Evolutionary conservation across 2,888 invertebrate genomes (phyloP), one percentile per base, ranked within the genome.

Genomic region (Nomada ruficornis): DNA sequence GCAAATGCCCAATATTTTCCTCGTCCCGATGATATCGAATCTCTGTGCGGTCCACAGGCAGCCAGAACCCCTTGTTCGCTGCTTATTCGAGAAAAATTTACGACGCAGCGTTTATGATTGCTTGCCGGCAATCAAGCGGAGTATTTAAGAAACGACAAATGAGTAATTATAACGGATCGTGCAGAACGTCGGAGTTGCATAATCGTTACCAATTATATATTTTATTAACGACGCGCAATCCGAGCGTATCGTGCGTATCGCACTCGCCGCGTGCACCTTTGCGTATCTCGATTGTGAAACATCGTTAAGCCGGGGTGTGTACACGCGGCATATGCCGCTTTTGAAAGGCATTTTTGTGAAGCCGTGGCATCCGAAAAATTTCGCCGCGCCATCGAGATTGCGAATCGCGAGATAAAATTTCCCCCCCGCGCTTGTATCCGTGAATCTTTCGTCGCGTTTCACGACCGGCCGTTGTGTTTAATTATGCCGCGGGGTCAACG

Each of bases 331-430:
- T 42, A 15, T 42, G 15, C 55, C 36, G 67, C 18, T 26, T 57
- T 62, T 20, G 20, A 63, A 29, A 62, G 13, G 26, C 64, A 18
- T 7, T 65, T 71, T 65, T 54, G 70, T 29, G 70, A 36, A 36
- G 71, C 70, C 2, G 0, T 5, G 63, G 80, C 62, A 80, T 80
- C 15, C 50, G 20, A 79, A 68, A 80, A 72, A 80, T 80, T 42
- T 50, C 26, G 18, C 13, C 26, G 23, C 13, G 4, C 26, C 59
- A 18, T 65, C 65, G 11, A 13, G 72, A 57, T 42, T 42, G 9
- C 50, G 54, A 47, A 13, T 44, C 10, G 15, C 26, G 13, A 59
- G 79, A 78, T 80, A 71, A 80, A 70, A 54, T 13, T 47, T 23
- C 20, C 29, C 13, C 47, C 47, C 3, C 47, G 2, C 47, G 15